Conservation (phyloP, 2,888 invertebrate species). For the Stegophylla sp. region DNA sequence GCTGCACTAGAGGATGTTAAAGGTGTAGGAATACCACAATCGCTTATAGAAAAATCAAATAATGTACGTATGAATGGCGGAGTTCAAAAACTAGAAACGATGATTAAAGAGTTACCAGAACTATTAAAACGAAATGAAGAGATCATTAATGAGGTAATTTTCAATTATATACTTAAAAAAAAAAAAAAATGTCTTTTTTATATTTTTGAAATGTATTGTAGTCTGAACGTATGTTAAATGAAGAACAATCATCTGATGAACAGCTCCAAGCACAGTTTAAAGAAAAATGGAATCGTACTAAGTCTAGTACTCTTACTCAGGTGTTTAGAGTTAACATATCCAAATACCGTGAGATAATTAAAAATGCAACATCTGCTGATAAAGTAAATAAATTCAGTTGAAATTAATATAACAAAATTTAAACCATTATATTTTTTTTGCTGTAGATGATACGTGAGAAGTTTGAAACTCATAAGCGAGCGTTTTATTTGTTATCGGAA, state of each 20-base stretch:
- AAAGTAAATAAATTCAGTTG: slow-evolving; percentile 64
- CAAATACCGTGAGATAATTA: slow-evolving; percentile 91
- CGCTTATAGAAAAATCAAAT: slow-evolving; percentile 83
- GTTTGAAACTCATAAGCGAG: slow-evolving; percentile 77
- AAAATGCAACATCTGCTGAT: slow-evolving; percentile 81
- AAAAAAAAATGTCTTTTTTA: background rate
- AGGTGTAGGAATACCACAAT: slow-evolving; percentile 81
- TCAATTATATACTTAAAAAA: background rate
- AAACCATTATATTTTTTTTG: background rate
- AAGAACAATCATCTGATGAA: slow-evolving; percentile 90
- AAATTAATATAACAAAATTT: background rate
- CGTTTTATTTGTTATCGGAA: slow-evolving; percentile 82
- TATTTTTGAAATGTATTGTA: slow-evolving; percentile 63
- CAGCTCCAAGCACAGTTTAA: slow-evolving; percentile 88
- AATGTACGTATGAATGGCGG: slow-evolving; percentile 72
- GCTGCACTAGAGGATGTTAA: slow-evolving; percentile 90
- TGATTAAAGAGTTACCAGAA: slow-evolving; percentile 88
- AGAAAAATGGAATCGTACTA: slow-evolving; percentile 88
- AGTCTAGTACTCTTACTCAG: slow-evolving; percentile 86
- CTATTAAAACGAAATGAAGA: slow-evolving; percentile 89
- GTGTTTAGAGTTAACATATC: slow-evolving; percentile 86
- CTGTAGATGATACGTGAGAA: slow-evolving; percentile 82
- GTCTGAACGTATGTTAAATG: slow-evolving; percentile 82
- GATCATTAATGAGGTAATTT: slow-evolving; percentile 85
- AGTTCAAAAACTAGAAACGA: slow-evolving; percentile 72